Base-by-base conservation (phyloP, 2,113 vertebrate genomes). In the Corapipo altera region DNA sequence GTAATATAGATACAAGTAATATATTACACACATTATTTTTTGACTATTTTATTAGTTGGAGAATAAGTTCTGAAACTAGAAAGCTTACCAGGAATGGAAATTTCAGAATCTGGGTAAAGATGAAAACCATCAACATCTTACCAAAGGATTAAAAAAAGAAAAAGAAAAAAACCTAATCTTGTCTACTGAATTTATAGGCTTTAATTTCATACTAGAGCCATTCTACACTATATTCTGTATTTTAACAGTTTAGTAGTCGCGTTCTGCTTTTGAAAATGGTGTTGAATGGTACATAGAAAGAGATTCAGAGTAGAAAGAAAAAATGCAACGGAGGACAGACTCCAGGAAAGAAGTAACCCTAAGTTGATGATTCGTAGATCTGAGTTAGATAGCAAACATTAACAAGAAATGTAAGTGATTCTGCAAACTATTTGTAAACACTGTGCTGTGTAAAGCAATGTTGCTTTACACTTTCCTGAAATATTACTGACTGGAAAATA, bases 141-240 rank as follows among this genome's bases (percentile, higher is more conserved):
- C 8, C 4, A 78, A 39, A 79, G 8, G 2, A 12, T 26, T 12
- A 19, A 58, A 37, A 41, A 57, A 52, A 26, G 46, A 39, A 9
- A 41, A 9, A 8, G 8, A 0, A 5, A 39, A 46, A 39, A 35
- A 12, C 0, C 5, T 65, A 23, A 65, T 5, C 1, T 64, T 67
- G 3, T 27, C 33, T 54, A 24, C 21, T 43, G 41, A 55, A 71
- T 69, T 61, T 77, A 41, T 12, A 65, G 26, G 27, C 14, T 65
- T 79, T 21, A 0, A 17, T 32, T 92, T 48, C 27, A 61, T 46
- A 33, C 44, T 66, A 72, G 39, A 82, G 19, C 6, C 30, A 5
- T 84, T 73, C 35, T 88, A 14, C 26, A 48, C 2, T 6, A 33
- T 37, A 6, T 39, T 91, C 18, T 66, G 22, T 48, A 22, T 43